These are phyloP conservation scores for Phalloptychus januarius DNA, from an alignment of 2,797 vertebrate species.

Conservation along the genomic window DNA sequence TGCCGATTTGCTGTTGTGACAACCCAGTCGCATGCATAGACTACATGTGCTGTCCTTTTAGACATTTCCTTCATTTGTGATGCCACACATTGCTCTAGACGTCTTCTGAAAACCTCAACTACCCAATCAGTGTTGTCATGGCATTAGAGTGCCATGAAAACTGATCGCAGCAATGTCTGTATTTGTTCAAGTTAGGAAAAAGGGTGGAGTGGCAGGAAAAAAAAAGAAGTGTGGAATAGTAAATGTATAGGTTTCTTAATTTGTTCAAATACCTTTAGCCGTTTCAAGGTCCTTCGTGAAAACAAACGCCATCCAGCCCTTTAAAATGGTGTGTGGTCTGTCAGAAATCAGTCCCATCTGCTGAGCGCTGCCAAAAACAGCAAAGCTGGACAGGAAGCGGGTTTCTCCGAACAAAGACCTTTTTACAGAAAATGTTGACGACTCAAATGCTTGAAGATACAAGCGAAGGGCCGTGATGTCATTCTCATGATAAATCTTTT, in stretches of 20 bases:
- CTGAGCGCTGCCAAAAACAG: conserved; percentile 77
- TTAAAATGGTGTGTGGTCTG: conserved; percentile 83
- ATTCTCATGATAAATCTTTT: background rate
- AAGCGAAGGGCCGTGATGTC: conserved; percentile 22
- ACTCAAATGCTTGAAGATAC: conserved; percentile 42
- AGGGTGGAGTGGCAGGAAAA: conserved; percentile 41
- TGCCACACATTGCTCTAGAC: conserved; percentile 50
- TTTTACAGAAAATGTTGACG: conserved; percentile 59
- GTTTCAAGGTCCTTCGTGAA: conserved; percentile 66
- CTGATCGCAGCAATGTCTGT: conserved; percentile 52
- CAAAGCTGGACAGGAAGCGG: conserved; percentile 76
- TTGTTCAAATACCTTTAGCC: conserved; percentile 70
- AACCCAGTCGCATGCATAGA: conserved; percentile 47
- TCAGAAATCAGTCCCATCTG: conserved; percentile 82
- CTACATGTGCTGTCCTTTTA: conserved; percentile 46
- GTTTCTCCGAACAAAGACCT: conserved; percentile 72
- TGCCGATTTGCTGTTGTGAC: conserved; percentile 58
- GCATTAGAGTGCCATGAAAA: conserved; percentile 48
- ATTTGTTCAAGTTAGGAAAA: conserved; percentile 49
- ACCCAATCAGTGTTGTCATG: conserved; percentile 44
- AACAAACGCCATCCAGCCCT: conserved; percentile 76
- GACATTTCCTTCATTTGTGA: conserved; percentile 48
- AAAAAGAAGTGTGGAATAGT: conserved; percentile 28
- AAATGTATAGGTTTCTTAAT: conserved; percentile 73
- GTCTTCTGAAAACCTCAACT: conserved; percentile 39